phyloP scores from a whole-genome alignment of 2,113 vertebrate genomes.

The Aptenodytes patagonicus region DNA sequence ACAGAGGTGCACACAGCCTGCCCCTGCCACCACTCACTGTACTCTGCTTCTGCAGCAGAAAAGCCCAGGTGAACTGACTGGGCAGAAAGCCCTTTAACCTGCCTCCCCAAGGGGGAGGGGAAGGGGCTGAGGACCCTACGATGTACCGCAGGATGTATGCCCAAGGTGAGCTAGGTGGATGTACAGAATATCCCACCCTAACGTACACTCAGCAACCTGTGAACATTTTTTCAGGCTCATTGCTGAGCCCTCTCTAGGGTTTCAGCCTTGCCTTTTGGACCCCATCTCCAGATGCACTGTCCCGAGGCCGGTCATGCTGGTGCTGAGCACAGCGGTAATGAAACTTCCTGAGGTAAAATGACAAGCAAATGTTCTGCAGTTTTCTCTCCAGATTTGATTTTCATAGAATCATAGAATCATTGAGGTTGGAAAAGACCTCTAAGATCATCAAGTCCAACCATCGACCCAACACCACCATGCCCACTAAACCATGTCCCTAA shows the following conservation, averaged over 20 bases:
- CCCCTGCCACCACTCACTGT: background rate
- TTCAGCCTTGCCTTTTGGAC: background rate
- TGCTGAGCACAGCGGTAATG: background rate
- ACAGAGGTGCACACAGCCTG: background rate
- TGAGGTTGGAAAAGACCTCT: too few species aligned
- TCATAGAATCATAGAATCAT: too few species aligned
- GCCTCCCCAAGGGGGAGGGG: background rate
- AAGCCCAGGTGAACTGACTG: background rate
- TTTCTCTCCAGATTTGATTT: conserved; percentile 40
- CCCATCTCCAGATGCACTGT: background rate
- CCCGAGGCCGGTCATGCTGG: background rate
- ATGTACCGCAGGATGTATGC: background rate
- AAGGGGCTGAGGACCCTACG: background rate
- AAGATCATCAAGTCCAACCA: too few species aligned
- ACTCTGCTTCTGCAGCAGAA: background rate
- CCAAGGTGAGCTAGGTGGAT: rapidly evolving
- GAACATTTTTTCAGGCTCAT: background rate
- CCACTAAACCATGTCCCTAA: too few species aligned
- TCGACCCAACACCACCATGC: too few species aligned
- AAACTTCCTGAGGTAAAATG: conserved; percentile 10
- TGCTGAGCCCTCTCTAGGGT: background rate
- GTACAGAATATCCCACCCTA: background rate
- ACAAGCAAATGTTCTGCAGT: conserved; percentile 7
- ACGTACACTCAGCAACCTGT: background rate
- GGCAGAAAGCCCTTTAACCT: background rate